phyloP scores from a whole-genome alignment of 2,113 vertebrate genomes.

The Etheostoma cragini region DNA sequence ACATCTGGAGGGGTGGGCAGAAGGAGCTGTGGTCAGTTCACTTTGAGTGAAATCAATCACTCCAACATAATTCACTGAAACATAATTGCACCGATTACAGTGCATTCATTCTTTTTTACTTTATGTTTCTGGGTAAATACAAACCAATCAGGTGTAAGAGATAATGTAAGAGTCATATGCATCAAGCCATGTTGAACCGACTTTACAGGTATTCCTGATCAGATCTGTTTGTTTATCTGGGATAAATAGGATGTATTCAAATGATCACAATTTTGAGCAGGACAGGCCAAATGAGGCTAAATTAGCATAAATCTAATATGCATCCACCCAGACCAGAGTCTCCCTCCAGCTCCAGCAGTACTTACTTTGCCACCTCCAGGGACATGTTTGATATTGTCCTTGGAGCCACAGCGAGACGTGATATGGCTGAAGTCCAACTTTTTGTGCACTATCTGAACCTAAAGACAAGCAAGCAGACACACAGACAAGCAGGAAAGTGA shows the following conservation, averaged over 20 bases:
- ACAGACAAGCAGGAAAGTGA: conserved; percentile 58
- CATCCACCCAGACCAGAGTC: conserved; percentile 53
- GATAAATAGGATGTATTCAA: background rate
- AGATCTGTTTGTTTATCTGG: background rate
- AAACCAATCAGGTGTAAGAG: background rate
- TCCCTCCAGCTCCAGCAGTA: conserved; percentile 78
- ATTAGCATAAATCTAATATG: conserved; percentile 28
- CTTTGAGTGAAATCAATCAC: conserved; percentile 14
- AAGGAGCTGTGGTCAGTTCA: conserved; percentile 8
- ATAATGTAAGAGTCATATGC: background rate
- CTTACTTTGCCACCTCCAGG: conserved; percentile 99
- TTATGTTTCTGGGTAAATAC: background rate
- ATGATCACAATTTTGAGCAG: conserved; percentile 6
- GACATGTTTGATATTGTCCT: conserved; percentile 99
- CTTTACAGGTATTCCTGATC: background rate
- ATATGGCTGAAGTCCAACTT: conserved; percentile 99
- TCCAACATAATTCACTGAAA: too few relatives aligned
- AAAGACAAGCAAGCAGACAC: conserved; percentile 86
- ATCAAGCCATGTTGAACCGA: background rate
- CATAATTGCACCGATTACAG: conserved; percentile 23
- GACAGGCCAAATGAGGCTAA: background rate
- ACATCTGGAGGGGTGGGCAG: conserved; percentile 50
- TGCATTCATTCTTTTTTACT: conserved; percentile 2
- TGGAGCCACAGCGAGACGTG: conserved; percentile 99
- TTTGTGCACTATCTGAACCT: conserved; percentile 99